A percentile compares a stretch with the other conserved stretches of the same genome.
phyloP scores from a whole-genome alignment of 2,888 invertebrate genomes.

The Limnephilus rhombicus region DNA sequence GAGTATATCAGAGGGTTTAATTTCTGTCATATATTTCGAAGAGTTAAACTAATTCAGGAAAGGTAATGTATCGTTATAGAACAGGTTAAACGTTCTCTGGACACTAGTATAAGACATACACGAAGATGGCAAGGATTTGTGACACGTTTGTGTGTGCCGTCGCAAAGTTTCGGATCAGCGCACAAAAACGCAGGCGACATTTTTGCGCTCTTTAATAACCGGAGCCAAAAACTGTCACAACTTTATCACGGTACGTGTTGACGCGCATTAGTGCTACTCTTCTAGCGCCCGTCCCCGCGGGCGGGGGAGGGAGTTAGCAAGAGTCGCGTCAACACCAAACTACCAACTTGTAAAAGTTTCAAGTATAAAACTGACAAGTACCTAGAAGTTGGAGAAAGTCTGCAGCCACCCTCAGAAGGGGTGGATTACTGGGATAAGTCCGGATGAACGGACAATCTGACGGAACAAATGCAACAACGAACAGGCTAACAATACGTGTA shows the following conservation, averaged over 20 bases:
- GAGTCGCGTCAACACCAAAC: slow-evolving; percentile 27
- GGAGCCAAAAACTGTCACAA: slow-evolving; percentile 46
- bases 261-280: slow-evolving; percentile 37
- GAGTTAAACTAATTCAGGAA: too few relatives aligned
- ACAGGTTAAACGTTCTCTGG: too few relatives aligned
- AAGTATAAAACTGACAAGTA: slow-evolving; percentile 22
- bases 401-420: background rate
- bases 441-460: background rate
- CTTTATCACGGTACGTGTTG: slow-evolving; percentile 36
- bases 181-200: background rate
- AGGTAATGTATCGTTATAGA: background rate
- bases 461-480: background rate
- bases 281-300: background rate
- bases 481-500: background rate
- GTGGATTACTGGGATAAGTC: background rate
- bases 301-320: background rate
- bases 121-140: background rate
- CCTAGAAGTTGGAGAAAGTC: background rate
- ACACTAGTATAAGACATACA: too few relatives aligned
- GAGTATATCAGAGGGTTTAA: too few relatives aligned
- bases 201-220: slow-evolving; percentile 20
- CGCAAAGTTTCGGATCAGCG: background rate
- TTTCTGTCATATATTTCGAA: too few relatives aligned
- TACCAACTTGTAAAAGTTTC: slow-evolving; percentile 39
- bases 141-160: background rate